phyloP scores from a whole-genome alignment of 2,113 vertebrate genomes.

The Rhabdomys dilectus region DNA sequence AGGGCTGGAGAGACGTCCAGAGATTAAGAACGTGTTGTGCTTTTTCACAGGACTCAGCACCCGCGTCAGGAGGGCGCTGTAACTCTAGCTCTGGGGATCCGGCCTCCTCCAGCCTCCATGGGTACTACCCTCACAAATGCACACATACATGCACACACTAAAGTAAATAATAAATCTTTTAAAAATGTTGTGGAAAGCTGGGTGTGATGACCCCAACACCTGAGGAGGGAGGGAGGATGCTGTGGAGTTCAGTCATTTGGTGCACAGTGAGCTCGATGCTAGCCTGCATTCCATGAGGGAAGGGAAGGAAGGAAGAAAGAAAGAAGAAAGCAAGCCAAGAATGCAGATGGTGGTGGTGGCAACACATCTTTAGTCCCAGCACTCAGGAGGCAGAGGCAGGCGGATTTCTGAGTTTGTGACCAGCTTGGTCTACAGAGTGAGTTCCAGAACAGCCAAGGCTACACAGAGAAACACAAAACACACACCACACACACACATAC shows the following conservation, averaged over 20 bases:
- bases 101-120: background rate
- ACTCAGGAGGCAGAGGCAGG: background rate
- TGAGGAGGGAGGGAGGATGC: background rate
- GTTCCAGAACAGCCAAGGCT: background rate
- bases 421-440: background rate
- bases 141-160: background rate
- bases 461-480: background rate
- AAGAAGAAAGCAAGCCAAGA: background rate
- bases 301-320: no score
- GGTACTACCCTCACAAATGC: background rate
- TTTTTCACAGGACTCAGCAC: background rate
- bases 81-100: background rate
- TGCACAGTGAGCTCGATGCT: background rate
- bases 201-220: background rate
- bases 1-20: background rate
- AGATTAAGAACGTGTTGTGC: background rate
- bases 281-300: background rate
- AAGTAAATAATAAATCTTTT: background rate
- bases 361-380: background rate
- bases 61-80: background rate
- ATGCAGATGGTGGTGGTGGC: no score
- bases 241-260: background rate
- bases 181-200: background rate
- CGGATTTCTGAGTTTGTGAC: background rate
- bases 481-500: no score